A percentile compares a stretch with the other conserved stretches of the same genome.
Conservation (phyloP, 2,113 vertebrate species). For the Barbus barbus region DNA sequence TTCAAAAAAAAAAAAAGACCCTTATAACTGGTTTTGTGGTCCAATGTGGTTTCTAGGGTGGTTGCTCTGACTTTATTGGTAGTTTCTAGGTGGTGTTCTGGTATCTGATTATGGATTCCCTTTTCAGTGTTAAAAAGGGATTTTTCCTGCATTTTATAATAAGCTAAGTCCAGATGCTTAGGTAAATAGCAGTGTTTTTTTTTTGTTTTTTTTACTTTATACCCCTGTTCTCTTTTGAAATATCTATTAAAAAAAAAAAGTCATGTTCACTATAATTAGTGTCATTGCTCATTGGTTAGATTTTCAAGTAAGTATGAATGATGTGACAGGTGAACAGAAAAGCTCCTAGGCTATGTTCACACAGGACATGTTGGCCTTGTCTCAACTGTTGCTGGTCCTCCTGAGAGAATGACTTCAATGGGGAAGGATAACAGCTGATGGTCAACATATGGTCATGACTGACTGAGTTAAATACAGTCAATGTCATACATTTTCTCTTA, state of each 20-base stretch:
- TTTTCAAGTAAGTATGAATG: neutral
- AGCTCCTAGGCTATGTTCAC: conserved; percentile 1
- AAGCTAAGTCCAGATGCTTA: neutral
- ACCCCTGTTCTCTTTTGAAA: neutral
- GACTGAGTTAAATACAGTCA: neutral
- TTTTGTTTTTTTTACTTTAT: neutral
- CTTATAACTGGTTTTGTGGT: too few species aligned
- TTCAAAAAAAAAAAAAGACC: too few species aligned
- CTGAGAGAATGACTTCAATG: neutral
- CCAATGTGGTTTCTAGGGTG: neutral
- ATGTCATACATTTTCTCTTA: neutral
- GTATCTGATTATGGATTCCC: neutral
- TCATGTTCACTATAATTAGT: neutral
- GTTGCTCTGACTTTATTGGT: neutral
- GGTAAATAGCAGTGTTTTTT: neutral
- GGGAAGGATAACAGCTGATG: neutral
- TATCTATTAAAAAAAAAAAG: neutral
- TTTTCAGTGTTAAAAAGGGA: neutral
- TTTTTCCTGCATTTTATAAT: neutral
- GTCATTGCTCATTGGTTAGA: neutral
- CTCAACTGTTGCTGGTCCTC: neutral
- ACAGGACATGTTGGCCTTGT: neutral
- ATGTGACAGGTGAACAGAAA: conserved; percentile 16
- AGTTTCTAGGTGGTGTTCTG: neutral
- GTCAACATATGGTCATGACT: neutral